Evolutionary conservation across 2,888 invertebrate genomes (phyloP), one percentile per base, ranked within the genome.

Genomic region (Ariolimax columbianus): DNA sequence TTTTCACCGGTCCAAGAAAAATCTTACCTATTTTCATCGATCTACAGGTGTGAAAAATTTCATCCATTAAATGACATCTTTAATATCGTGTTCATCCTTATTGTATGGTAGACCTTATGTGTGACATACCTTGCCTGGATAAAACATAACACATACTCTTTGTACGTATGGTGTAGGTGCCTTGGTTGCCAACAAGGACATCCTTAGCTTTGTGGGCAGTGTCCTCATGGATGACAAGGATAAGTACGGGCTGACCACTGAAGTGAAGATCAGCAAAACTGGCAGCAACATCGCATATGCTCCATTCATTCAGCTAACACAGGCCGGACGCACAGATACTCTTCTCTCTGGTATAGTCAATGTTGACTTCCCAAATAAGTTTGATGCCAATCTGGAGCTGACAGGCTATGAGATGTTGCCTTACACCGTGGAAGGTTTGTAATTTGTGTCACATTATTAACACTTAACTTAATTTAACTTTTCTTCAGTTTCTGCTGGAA

Each of bases 241-340:
- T 30, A 86, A 88, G 43, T 92, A 92, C 86, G 87, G 89, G 23
- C 43, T 92, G 70, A 89, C 88, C 26, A 89, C 91, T 33, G 89
- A 91, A 75, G 75, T 93, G 14, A 85, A 87, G n/a, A 84, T 84
- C 38, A 78, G 40, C 72, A 70, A 30, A 33, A 51, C 17, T 63
- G 63, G 84, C 23, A 70, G 59, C 51, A 47, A 23, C 30, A 36
- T 33, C 17, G 83, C 77, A 14, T 83, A 77, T 70, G 38, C 77
- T 47, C 83, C 83, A 4, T 83, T 77, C 17, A 40, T 83, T 40
- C 68, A 83, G 68, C 43, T 77, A n/a, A 83, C 83, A 33, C 63
- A 66, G 4, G 26, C 43, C 23, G 83, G 77, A 30, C 17, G 43
- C 0, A 68, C 77, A 6, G 43, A 68, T n/a, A 83, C 66, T 38